Percentiles rank a stretch among this genome's conserved stretches.
These are phyloP conservation scores for Amphimedon queenslandica DNA, from an alignment of 37 sponge, comb jelly and placozoan species.

Conservation along the genomic window DNA sequence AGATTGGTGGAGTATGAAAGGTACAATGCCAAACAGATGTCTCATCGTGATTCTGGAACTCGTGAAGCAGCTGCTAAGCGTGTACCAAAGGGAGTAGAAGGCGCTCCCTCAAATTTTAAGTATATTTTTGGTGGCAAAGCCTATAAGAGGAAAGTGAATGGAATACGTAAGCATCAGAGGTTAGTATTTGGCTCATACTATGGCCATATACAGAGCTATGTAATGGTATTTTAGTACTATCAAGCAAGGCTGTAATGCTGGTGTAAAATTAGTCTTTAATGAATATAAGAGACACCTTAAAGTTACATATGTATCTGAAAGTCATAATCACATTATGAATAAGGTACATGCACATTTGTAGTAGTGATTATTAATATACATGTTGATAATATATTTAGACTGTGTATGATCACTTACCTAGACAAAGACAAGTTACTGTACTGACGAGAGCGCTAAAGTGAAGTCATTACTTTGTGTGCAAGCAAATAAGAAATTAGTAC, in stretches of 20 bases:
- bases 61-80: neutral
- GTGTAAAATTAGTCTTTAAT: neutral
- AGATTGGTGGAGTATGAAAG: neutral
- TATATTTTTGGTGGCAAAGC: neutral
- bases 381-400: no score
- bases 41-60: neutral
- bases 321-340: neutral
- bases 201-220: neutral
- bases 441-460: neutral
- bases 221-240: neutral
- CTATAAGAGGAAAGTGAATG: neutral
- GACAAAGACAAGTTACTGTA: neutral
- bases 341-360: no score
- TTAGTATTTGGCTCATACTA: neutral
- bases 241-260: neutral
- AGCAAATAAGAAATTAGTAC: neutral
- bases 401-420: neutral
- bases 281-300: neutral
- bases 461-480: neutral
- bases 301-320: neutral
- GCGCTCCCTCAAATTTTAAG: neutral
- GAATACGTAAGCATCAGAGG: neutral
- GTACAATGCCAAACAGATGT: neutral
- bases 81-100: neutral
- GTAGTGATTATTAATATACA: no score